phyloP scores from a whole-genome alignment of 2,888 invertebrate genomes.

The Panzeria rudis region DNA sequence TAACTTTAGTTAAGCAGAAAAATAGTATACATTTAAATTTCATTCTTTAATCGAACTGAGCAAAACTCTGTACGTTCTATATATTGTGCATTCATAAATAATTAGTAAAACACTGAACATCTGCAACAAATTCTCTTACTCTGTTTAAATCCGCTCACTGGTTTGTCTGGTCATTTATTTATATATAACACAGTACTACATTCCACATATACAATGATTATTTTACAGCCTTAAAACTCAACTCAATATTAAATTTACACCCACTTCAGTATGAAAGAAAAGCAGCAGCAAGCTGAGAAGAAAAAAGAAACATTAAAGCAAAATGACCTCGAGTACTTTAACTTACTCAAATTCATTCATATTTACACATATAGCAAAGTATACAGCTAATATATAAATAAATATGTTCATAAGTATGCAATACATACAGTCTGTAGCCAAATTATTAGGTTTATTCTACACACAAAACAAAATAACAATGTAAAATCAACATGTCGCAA shows the following conservation, averaged over 20 bases:
- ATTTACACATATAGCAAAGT: background rate
- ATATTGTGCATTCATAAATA: background rate
- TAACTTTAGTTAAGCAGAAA: background rate
- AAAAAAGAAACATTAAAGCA: background rate
- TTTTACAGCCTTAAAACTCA: background rate
- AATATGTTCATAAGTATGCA: background rate
- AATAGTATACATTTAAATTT: background rate
- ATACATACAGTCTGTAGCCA: background rate
- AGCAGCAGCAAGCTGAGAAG: background rate
- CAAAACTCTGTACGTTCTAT: background rate
- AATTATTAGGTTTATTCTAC: background rate
- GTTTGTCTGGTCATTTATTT: background rate
- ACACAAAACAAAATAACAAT: too few relatives aligned
- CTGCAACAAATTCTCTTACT: background rate
- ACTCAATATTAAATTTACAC: background rate
- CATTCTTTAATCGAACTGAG: background rate
- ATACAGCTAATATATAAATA: background rate
- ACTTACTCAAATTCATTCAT: background rate
- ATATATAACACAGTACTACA: background rate
- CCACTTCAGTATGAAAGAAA: background rate
- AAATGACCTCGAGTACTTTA: background rate
- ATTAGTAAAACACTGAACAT: background rate
- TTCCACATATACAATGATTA: background rate
- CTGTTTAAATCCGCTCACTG: background rate
- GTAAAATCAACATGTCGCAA: too few relatives aligned